Conservation (phyloP, 2,888 invertebrate genomes). For the Heliconius ismenius region DNA sequence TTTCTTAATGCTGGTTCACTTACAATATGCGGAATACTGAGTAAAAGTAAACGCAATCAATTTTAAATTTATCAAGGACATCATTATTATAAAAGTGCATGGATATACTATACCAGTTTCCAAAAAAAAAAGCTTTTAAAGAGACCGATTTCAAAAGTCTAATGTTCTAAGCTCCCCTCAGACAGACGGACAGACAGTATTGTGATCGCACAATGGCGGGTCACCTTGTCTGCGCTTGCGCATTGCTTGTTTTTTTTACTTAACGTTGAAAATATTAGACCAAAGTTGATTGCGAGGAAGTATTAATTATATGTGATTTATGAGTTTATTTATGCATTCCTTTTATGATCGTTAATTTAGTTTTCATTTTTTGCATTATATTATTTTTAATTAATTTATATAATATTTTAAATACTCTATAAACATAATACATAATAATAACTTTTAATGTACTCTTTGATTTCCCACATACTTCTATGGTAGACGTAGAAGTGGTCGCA, state of each 20-base stretch:
- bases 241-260: conserved; percentile 27
- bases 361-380: neutral
- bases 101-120: conserved; percentile 11
- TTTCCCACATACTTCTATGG: too few relatives aligned
- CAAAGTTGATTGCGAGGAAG: conserved; percentile 20
- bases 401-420: neutral
- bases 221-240: conserved; percentile 47
- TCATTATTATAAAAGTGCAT: conserved; percentile 9
- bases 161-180: conserved; percentile 39
- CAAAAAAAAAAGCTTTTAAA: conserved; percentile 17
- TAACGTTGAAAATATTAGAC: conserved; percentile 31
- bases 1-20: neutral
- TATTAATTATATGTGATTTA: neutral
- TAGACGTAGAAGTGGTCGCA: too few relatives aligned
- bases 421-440: neutral
- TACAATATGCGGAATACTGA: neutral
- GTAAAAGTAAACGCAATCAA: neutral
- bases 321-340: neutral
- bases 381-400: neutral
- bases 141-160: conserved; percentile 40
- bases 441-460: too few relatives aligned
- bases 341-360: neutral
- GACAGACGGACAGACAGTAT: conserved; percentile 41
- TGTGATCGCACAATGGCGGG: conserved; percentile 46
- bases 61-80: neutral